phyloP scores from a whole-genome alignment of 1,140 invertebrate species.

The Conopomorpha cramerella region DNA sequence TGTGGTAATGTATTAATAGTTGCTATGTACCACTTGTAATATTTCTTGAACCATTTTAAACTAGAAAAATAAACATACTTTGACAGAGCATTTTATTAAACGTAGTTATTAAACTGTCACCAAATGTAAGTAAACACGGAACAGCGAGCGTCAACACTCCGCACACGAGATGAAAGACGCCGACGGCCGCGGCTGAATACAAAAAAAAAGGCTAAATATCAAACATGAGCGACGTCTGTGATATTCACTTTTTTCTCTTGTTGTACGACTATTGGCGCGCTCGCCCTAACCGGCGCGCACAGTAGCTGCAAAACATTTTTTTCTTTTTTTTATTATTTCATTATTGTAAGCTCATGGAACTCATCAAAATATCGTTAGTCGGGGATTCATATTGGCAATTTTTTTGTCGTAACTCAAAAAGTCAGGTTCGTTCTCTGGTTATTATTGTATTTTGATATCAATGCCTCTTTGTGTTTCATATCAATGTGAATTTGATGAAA shows the following conservation, averaged over 20 bases:
- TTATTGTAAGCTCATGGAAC: conserved; percentile 21
- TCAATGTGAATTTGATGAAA: conserved; percentile 9
- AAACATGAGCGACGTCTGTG: no score
- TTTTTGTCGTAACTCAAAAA: conserved; percentile 48
- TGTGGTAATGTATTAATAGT: no score
- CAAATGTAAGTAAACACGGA: no score
- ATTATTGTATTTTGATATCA: conserved; percentile 32
- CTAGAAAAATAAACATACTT: no score
- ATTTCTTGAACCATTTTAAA: no score
- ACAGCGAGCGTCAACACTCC: no score
- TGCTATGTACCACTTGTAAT: no score
- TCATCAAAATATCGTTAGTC: conserved; percentile 52
- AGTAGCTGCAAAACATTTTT: conserved; percentile 13
- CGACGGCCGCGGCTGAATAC: no score
- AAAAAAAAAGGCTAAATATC: no score
- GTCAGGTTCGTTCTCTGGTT: conserved; percentile 14
- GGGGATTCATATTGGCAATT: conserved; percentile 27
- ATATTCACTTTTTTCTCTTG: conserved; percentile 9
- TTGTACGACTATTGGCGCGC: conserved; percentile 6
- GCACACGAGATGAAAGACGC: no score
- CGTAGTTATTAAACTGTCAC: no score
- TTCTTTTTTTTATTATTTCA: conserved; percentile 14
- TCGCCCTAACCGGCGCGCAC: conserved; percentile 5
- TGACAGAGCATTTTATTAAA: no score
- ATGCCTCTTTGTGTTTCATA: conserved; percentile 28